These are phyloP conservation scores for Apogon hyalosoma DNA, from an alignment of 2,797 vertebrate species.

Conservation along the genomic window DNA sequence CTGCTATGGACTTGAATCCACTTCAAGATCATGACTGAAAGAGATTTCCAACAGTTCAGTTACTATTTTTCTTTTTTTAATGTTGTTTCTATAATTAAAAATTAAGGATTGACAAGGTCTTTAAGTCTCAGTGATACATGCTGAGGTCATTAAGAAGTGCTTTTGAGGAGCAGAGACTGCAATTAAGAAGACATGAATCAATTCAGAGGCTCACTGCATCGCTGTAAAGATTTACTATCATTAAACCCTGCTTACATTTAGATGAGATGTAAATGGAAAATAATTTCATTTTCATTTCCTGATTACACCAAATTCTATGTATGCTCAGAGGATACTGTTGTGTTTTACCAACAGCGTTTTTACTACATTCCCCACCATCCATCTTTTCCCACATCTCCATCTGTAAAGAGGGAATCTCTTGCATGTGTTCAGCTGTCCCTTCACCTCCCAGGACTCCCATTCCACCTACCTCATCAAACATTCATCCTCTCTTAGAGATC, in stretches of 20 bases:
- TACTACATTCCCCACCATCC: constrained; percentile 12
- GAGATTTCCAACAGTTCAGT: constrained; percentile 44
- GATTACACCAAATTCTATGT: constrained; percentile 13
- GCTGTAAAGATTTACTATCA: not conserved
- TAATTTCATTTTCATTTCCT: constrained; percentile 15
- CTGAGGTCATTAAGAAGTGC: not conserved
- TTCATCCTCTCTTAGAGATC: constrained; percentile 66
- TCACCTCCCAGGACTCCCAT: constrained; percentile 55
- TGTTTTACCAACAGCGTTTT: not conserved
- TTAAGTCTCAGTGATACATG: constrained; percentile 42
- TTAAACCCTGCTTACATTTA: constrained; percentile 7
- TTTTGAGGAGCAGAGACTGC: constrained; percentile 27
- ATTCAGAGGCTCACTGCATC: not conserved
- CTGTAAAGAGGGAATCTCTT: constrained; percentile 57
- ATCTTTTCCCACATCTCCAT: constrained; percentile 23
- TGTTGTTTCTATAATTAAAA: constrained; percentile 48
- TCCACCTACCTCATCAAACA: constrained; percentile 72
- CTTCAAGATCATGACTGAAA: constrained; percentile 32
- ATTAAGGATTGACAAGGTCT: constrained; percentile 36
- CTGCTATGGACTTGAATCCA: not conserved
- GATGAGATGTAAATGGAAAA: constrained; percentile 6
- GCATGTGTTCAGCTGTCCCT: constrained; percentile 34
- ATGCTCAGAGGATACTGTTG: constrained; percentile 2
- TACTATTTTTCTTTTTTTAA: constrained; percentile 42
- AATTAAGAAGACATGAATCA: constrained; percentile 46